Base-by-base conservation (phyloP, 2,888 invertebrate species). In the Campoletis raptor region DNA sequence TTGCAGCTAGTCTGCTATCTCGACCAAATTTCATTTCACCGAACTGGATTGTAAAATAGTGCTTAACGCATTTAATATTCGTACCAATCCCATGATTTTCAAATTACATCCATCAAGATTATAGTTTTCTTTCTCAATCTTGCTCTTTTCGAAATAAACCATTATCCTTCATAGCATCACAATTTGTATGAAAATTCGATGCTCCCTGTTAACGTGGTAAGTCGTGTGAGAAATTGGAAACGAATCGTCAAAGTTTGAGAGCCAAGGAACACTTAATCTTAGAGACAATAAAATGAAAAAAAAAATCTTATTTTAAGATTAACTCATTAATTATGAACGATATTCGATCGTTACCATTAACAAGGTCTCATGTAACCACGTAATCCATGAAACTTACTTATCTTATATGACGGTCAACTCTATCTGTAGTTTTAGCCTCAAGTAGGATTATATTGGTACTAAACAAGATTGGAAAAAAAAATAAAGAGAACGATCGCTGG, bases 381-480 rank as follows among this genome's bases (percentile, higher is more conserved):
- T 30, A 30, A 61, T 61, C 15, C 61, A 61, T 15, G 61, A 30
- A 6, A 61, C 12, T 15, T 30, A 15, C 0, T 15, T 61, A 61
- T 61, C 30, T n/a, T 18, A 15, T 52, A 52, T 52, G 6, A 30
- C 12, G 15, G 15, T 30, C 6, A 30, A 30, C 30, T 30, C 61
- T 61, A 36, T 10, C 21, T 45, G 66, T 24, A 45, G 54, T 36
- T 64, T 57, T 24, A 57, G 24, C 15, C 61, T 15, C 15, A 74
- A 45, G 6, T 54, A n/a, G 45, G 48, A 76, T 76, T 61, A 73
- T 79, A 83, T 79, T 12, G 66, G 57, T 73, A 73, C 24, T 30
- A n/a, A 48, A 72, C n/a, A 18, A 57, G 24, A 36, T 30, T 42
- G 48, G 10, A 45, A 61, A 77, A 36, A 36, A 64, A 57, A 10